phyloP scores from a whole-genome alignment of 2,113 vertebrate species.

The Danio rerio region DNA sequence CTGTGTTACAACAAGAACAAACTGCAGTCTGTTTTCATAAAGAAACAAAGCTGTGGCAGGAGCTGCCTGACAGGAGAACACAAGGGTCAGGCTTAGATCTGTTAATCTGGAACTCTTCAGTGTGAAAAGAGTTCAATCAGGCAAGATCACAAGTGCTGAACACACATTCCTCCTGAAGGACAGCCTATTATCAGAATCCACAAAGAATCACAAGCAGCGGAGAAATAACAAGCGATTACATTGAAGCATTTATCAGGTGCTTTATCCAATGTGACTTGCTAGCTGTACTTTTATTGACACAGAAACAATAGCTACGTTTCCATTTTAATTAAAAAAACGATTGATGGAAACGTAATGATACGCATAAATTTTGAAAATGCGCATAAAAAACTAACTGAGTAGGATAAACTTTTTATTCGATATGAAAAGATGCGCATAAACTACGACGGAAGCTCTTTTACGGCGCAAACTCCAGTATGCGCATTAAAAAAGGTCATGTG shows the following conservation, averaged over 20 bases:
- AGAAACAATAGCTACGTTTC: too few relatives aligned
- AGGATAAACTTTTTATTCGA: too few relatives aligned
- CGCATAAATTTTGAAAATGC: too few relatives aligned
- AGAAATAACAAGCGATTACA: too few relatives aligned
- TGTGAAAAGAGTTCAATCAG: not conserved
- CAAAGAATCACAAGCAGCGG: too few relatives aligned
- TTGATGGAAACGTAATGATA: too few relatives aligned
- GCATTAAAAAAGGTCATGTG: too few relatives aligned
- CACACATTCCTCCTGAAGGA: not conserved
- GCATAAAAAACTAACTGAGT: too few relatives aligned
- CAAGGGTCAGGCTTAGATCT: not conserved
- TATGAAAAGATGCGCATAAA: too few relatives aligned
- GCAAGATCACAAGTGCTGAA: conserved; percentile 12
- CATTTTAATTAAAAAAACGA: too few relatives aligned
- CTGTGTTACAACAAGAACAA: not conserved
- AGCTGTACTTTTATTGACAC: not conserved
- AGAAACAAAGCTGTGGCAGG: not conserved
- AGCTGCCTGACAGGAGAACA: not conserved
- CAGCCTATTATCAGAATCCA: not conserved
- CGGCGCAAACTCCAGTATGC: too few relatives aligned
- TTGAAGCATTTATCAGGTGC: not conserved
- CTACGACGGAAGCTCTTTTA: too few relatives aligned
- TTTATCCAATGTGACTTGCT: not conserved
- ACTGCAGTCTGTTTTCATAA: not conserved
- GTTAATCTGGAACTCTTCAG: not conserved